These are phyloP conservation scores for Henicopernis longicauda DNA, from an alignment of 2,113 vertebrate species.

Conservation along the genomic window DNA sequence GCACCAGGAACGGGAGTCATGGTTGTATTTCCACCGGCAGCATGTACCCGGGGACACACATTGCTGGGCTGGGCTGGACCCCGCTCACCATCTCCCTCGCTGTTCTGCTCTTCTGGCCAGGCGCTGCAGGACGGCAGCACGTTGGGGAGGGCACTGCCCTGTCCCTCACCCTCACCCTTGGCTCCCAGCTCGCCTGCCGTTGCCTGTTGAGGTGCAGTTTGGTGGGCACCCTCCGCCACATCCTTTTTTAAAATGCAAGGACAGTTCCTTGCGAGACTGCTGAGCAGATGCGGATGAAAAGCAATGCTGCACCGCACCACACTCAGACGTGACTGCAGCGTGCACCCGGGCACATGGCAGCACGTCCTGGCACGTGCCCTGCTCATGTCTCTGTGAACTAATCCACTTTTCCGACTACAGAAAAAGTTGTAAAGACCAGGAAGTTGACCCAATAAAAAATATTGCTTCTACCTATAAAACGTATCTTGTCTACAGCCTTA, in stretches of 20 bases:
- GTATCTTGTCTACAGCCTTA: background rate
- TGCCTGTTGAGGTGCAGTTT: background rate
- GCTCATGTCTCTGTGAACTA: background rate
- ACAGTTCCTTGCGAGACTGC: background rate
- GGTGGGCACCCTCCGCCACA: background rate
- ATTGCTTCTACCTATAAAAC: background rate
- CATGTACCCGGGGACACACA: background rate
- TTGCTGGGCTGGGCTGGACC: background rate
- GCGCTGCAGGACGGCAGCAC: rapidly evolving
- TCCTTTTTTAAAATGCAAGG: background rate
- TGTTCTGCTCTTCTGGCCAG: background rate
- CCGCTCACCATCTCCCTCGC: background rate
- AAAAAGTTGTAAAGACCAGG: background rate
- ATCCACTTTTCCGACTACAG: background rate
- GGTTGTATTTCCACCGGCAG: background rate
- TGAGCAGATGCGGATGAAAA: background rate
- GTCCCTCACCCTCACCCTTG: rapidly evolving
- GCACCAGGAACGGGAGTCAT: background rate
- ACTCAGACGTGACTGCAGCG: rapidly evolving
- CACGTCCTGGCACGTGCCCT: background rate
- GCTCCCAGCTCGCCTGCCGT: background rate
- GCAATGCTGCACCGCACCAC: rapidly evolving
- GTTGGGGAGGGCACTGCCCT: background rate
- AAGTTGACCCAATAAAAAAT: background rate
- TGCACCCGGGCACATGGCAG: background rate